Conservation (phyloP, 1,140 invertebrate genomes). For the Zaprionus capensis region DNA sequence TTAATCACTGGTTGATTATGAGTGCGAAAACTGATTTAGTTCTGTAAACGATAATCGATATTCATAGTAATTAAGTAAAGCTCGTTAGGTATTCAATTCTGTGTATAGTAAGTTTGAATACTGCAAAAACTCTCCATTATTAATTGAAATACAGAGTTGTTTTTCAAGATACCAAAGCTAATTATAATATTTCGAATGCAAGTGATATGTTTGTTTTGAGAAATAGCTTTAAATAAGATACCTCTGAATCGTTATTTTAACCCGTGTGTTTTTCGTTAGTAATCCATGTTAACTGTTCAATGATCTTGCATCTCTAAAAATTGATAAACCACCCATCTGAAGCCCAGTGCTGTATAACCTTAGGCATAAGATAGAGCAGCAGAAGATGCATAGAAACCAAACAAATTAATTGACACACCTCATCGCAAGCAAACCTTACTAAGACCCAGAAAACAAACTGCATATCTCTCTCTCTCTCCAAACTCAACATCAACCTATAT, state of each 20-base stretch:
- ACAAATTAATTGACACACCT: slow-evolving; percentile 1
- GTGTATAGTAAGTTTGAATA: no score
- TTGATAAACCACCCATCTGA: not conserved
- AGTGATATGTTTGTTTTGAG: not conserved
- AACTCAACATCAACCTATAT: slow-evolving; percentile 41
- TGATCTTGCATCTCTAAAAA: not conserved
- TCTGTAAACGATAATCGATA: not conserved
- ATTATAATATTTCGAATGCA: not conserved
- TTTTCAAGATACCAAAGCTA: no score
- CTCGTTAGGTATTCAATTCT: not conserved
- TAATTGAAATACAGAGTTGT: no score
- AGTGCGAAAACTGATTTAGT: not conserved
- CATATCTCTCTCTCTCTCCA: slow-evolving; percentile 20
- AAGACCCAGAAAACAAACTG: slow-evolving; percentile 4
- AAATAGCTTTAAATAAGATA: not conserved
- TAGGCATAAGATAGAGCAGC: not conserved
- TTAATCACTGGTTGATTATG: not conserved
- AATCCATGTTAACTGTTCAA: not conserved
- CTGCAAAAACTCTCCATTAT: no score
- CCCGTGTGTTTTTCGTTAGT: not conserved
- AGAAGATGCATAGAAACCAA: not conserved
- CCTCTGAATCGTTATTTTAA: not conserved
- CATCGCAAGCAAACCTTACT: slow-evolving; percentile 21
- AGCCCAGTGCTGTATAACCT: not conserved
- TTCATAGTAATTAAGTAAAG: not conserved